A percentile compares a stretch with the other conserved stretches of the same genome.
phyloP scores from a whole-genome alignment of 1,140 invertebrate species.

The Wasmannia auropunctata region DNA sequence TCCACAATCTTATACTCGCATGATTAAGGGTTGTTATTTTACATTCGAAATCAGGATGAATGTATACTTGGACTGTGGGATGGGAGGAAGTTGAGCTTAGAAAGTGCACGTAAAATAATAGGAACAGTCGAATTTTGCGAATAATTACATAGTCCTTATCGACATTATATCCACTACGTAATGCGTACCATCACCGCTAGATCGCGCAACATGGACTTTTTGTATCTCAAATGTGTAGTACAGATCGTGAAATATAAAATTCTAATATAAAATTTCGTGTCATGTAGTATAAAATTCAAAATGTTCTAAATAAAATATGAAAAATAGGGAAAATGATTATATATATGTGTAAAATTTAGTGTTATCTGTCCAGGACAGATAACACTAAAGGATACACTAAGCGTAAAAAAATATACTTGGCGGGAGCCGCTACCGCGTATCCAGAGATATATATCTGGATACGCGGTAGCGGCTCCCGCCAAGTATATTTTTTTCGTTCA shows the following conservation, averaged over 20 bases:
- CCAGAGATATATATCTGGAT: too few species aligned
- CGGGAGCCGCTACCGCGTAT: too few species aligned
- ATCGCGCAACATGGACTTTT: neutral
- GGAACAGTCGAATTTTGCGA: neutral
- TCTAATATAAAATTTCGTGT: too few species aligned
- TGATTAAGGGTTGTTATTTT: neutral
- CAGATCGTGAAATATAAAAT: too few species aligned
- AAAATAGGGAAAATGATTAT: neutral
- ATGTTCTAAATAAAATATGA: neutral
- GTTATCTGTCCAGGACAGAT: too few species aligned
- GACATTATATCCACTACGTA: neutral
- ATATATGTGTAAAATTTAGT: too few species aligned
- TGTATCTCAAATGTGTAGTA: too few species aligned
- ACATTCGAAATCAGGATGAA: neutral
- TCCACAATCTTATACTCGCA: neutral
- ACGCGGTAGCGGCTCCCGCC: too few species aligned
- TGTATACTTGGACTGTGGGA: neutral
- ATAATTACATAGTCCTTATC: neutral
- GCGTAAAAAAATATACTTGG: too few species aligned
- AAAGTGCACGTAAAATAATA: neutral
- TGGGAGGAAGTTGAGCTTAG: neutral
- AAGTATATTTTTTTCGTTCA: too few species aligned
- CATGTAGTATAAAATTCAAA: too few species aligned
- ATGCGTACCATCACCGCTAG: neutral
- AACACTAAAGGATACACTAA: too few species aligned